These are phyloP conservation scores for Meloe dianella DNA, from an alignment of 2,888 invertebrate species.

Conservation along the genomic window DNA sequence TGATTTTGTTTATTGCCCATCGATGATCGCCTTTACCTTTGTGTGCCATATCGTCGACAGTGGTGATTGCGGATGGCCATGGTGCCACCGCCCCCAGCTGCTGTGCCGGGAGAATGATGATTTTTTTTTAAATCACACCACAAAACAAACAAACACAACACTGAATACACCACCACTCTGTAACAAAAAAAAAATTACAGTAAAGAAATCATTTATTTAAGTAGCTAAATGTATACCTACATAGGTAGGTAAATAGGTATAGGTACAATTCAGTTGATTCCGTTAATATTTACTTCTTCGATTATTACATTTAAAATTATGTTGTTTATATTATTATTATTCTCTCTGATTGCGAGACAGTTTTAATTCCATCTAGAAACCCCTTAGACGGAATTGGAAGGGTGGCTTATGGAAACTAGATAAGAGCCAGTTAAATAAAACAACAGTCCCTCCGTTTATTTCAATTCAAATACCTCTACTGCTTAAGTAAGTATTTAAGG, in stretches of 20 bases:
- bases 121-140: constrained; percentile 42
- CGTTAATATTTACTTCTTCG: no score
- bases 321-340: background rate
- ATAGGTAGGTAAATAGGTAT: no score
- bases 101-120: constrained; percentile 79
- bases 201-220: background rate
- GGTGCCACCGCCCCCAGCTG: constrained; percentile 79
- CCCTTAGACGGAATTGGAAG: constrained; percentile 27
- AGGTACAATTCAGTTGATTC: no score
- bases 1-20: background rate
- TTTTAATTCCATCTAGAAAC: background rate
- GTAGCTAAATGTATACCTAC: no score
- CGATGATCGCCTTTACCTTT: constrained; percentile 72
- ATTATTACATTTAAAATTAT: background rate
- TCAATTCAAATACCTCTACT: constrained; percentile 5
- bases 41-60: constrained; percentile 84
- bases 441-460: background rate
- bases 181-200: constrained; percentile 15
- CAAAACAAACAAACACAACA: constrained; percentile 19
- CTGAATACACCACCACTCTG: constrained; percentile 27
- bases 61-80: constrained; percentile 79
- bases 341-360: constrained; percentile 8
- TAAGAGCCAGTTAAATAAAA: constrained; percentile 43
- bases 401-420: constrained; percentile 37
- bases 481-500: constrained; percentile 9